Conservation (phyloP, 2,888 invertebrate genomes). For the Calliopum simillimum region DNA sequence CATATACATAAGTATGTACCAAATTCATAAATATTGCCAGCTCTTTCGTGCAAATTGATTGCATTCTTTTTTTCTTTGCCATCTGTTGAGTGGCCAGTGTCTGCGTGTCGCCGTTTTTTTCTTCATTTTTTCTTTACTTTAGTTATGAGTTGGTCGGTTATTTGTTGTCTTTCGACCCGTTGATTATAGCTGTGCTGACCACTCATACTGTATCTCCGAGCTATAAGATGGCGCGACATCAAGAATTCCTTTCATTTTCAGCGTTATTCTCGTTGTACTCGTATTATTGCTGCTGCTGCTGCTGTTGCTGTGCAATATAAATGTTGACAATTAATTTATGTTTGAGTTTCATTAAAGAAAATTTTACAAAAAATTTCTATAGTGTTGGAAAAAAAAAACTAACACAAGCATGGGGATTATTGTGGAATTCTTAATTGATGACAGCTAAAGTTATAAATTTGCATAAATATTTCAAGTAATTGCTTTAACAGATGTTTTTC, state of each 20-base stretch:
- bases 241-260: slow-evolving; percentile 8
- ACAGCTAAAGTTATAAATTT: too few species aligned
- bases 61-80: background rate
- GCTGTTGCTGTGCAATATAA: slow-evolving; percentile 25
- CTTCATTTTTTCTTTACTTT: background rate
- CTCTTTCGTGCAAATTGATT: background rate
- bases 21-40: background rate
- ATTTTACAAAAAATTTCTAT: background rate
- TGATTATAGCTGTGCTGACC: background rate
- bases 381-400: too few species aligned
- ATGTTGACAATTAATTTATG: slow-evolving; percentile 16
- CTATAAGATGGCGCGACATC: background rate
- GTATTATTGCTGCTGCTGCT: slow-evolving; percentile 1
- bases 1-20: too few species aligned
- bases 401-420: too few species aligned
- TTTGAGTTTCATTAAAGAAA: slow-evolving; percentile 12
- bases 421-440: too few species aligned
- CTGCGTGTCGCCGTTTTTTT: background rate
- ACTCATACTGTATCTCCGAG: background rate
- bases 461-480: too few species aligned
- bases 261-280: slow-evolving; percentile 7
- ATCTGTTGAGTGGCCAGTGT: slow-evolving; percentile 17
- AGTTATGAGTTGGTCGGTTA: background rate
- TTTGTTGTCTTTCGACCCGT: background rate
- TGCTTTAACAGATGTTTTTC: too few species aligned